Percentiles rank a stretch among this genome's conserved stretches.
Evolutionary conservation across 2,797 vertebrate species (phyloP).

Genomic region (Limnodromus scolopaceus): DNA sequence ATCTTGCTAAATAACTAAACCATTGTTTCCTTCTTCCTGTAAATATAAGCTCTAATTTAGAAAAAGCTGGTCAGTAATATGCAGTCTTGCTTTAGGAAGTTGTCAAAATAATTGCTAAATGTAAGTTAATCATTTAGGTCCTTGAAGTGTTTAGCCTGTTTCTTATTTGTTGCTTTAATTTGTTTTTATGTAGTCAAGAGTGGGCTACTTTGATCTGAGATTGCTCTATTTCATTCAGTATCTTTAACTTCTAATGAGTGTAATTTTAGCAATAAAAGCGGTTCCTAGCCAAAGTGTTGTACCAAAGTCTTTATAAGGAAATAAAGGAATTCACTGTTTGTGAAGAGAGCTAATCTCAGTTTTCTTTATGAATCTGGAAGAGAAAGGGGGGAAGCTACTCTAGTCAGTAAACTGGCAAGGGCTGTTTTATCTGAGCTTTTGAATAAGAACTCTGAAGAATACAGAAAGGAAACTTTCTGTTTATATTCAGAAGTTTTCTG

Average conservation of each 20-base stretch:
- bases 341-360: constrained; percentile 3
- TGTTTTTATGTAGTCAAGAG: constrained; percentile 46
- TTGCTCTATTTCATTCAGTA: constrained; percentile 26
- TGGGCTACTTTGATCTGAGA: constrained; percentile 36
- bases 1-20: background rate
- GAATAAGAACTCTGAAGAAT: background rate
- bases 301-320: constrained; percentile 36
- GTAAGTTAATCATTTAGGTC: constrained; percentile 7
- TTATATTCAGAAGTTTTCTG: constrained; percentile 11
- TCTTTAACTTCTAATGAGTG: constrained; percentile 38
- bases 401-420: background rate
- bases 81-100: background rate
- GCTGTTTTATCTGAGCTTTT: background rate
- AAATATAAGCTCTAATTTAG: constrained; percentile 6
- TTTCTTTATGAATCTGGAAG: constrained; percentile 44
- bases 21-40: background rate
- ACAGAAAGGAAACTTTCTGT: constrained; percentile 32
- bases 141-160: constrained; percentile 39
- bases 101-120: constrained; percentile 52
- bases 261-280: constrained; percentile 9
- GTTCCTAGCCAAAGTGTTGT: background rate
- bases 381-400: background rate
- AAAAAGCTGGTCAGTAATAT: background rate
- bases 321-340: constrained; percentile 12
- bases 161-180: constrained; percentile 43